These are phyloP conservation scores for Tangara arthus DNA, from an alignment of 2,797 vertebrate genomes.

Conservation along the genomic window DNA sequence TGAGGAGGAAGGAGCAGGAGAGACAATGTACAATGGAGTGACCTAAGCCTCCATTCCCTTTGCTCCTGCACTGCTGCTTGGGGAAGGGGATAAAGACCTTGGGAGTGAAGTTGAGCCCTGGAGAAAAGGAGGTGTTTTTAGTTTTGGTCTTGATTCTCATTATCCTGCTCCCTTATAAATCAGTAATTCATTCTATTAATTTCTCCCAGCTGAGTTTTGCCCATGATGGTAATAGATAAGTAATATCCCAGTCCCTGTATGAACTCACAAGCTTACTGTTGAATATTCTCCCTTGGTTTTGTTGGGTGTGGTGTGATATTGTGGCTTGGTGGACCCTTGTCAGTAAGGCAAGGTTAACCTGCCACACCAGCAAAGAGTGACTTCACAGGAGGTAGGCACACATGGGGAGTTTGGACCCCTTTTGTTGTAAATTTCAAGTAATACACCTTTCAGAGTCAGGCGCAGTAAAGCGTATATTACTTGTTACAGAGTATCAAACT, in stretches of 20 bases:
- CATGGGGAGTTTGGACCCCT: fast-evolving
- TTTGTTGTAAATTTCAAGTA: background rate
- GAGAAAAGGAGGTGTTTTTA: background rate
- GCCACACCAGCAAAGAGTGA: background rate
- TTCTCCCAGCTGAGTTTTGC: background rate
- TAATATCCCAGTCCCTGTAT: no score
- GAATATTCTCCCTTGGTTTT: background rate
- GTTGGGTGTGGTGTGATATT: background rate
- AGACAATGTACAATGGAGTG: background rate
- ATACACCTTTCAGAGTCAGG: background rate
- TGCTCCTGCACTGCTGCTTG: background rate
- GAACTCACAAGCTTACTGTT: background rate
- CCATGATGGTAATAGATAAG: background rate
- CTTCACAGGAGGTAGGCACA: background rate
- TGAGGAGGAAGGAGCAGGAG: background rate
- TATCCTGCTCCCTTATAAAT: background rate
- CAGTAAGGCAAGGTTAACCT: background rate
- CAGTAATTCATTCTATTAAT: background rate
- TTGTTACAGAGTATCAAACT: background rate
- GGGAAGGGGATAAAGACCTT: background rate
- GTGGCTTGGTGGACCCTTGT: background rate
- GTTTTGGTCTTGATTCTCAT: background rate
- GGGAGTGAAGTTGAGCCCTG: background rate
- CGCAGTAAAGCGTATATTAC: background rate
- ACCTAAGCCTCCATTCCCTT: background rate